Percentiles rank a stretch among this genome's conserved stretches.
These are phyloP conservation scores for Glossosoma conforme DNA, from an alignment of 1,140 invertebrate genomes.

Conservation along the genomic window DNA sequence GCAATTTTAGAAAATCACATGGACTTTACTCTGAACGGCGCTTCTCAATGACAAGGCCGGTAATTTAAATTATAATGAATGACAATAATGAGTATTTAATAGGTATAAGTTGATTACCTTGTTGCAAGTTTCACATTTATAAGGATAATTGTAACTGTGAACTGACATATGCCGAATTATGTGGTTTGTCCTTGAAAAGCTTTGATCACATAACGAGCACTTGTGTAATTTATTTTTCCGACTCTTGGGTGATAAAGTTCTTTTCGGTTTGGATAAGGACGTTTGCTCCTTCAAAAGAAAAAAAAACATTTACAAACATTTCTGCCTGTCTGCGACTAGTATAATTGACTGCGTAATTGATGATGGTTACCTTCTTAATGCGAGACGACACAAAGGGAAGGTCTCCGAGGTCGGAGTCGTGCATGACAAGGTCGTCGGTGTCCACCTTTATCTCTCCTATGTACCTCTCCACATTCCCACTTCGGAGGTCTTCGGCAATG, in stretches of 20 bases:
- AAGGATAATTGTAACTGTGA: conserved; percentile 26
- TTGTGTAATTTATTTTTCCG: conserved; percentile 26
- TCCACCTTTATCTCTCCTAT: conserved; percentile 21
- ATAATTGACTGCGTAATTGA: too few species aligned
- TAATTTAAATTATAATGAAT: too few species aligned
- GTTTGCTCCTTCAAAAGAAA: conserved; percentile 5
- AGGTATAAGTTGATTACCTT: too few species aligned
- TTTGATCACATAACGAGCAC: conserved; percentile 24
- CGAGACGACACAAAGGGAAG: too few species aligned
- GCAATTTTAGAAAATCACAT: too few species aligned
- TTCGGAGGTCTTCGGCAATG: conserved; percentile 24
- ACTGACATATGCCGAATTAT: conserved; percentile 27
- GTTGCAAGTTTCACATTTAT: conserved; percentile 22
- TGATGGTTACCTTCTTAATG: too few species aligned
- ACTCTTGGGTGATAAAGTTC: conserved; percentile 7
- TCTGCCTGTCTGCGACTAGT: too few species aligned
- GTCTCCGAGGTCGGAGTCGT: too few species aligned
- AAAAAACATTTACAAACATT: neutral
- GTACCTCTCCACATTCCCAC: conserved; percentile 20
- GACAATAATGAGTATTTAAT: too few species aligned
- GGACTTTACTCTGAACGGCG: too few species aligned
- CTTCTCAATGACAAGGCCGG: too few species aligned
- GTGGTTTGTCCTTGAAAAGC: conserved; percentile 27
- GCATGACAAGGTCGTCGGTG: too few species aligned
- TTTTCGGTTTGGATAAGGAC: neutral